A percentile compares a stretch with the other conserved stretches of the same genome.
Conservation (phyloP, 2,888 invertebrate species). For the Chrysotoxum bicinctum region DNA sequence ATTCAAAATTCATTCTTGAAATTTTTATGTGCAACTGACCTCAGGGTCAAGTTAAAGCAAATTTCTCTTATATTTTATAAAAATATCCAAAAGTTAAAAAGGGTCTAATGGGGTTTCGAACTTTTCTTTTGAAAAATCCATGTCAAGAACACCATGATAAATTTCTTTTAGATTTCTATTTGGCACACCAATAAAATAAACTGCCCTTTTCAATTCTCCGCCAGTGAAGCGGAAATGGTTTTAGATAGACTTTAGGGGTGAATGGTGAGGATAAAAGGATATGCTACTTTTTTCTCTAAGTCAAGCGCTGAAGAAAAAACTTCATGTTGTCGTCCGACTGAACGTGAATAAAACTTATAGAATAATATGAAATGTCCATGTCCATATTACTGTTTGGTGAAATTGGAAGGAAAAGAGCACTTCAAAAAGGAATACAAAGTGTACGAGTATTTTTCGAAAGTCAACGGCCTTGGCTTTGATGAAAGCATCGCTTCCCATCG, state of each 20-base stretch:
- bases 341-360: neutral
- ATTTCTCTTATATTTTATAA: neutral
- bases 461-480: no score
- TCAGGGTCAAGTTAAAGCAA: neutral
- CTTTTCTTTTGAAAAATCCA: neutral
- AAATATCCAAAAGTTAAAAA: neutral
- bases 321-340: neutral
- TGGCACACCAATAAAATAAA: neutral
- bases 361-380: neutral
- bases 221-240: neutral
- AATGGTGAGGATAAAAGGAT: neutral
- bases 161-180: neutral
- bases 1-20: no score
- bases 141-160: neutral
- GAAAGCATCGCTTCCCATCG: no score
- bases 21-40: no score
- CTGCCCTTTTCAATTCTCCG: neutral
- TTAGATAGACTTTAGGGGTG: neutral
- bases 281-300: neutral
- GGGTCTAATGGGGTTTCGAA: neutral
- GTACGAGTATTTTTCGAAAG: no score
- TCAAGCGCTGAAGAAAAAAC: neutral
- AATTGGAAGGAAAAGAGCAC: neutral
- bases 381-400: neutral
- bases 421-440: neutral